Conservation (phyloP, 2,888 invertebrate species). For the Drosophila mercatorum region DNA sequence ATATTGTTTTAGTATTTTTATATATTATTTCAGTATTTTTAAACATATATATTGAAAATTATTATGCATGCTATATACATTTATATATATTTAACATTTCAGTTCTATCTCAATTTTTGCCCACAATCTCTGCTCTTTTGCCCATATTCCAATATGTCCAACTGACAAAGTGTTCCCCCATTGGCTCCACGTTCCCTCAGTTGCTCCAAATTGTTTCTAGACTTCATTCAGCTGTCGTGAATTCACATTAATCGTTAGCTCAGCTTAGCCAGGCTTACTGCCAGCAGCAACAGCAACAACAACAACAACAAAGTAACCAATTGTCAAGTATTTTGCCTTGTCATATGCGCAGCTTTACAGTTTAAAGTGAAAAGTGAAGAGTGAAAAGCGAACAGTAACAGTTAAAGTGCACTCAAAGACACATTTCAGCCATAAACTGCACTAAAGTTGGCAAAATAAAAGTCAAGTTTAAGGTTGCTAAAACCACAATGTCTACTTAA, state of each 20-base stretch:
- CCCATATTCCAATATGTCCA: neutral
- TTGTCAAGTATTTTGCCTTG: constrained; percentile 7
- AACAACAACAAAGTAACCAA: constrained; percentile 21
- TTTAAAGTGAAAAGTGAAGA: constrained; percentile 11
- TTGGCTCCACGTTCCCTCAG: neutral
- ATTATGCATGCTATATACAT: too few relatives aligned
- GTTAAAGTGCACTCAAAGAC: neutral
- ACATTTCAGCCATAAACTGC: neutral
- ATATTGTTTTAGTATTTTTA: neutral
- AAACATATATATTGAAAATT: too few relatives aligned
- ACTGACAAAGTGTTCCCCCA: constrained; percentile 1
- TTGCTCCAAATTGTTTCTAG: neutral
- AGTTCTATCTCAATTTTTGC: neutral
- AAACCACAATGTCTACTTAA: neutral
- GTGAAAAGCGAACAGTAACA: constrained; percentile 19
- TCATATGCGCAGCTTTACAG: constrained; percentile 9
- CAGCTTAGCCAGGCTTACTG: constrained; percentile 8
- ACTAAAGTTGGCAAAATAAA: neutral
- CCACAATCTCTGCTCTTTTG: neutral
- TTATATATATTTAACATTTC: neutral
- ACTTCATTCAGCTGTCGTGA: constrained; percentile 9
- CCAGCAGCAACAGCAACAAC: constrained; percentile 4
- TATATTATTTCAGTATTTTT: neutral
- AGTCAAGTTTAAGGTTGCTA: neutral
- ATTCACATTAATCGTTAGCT: constrained; percentile 17